Percentiles rank a stretch among this genome's conserved stretches.
phyloP scores from a whole-genome alignment of 2,888 invertebrate genomes.

The Cheiracanthium punctorium region DNA sequence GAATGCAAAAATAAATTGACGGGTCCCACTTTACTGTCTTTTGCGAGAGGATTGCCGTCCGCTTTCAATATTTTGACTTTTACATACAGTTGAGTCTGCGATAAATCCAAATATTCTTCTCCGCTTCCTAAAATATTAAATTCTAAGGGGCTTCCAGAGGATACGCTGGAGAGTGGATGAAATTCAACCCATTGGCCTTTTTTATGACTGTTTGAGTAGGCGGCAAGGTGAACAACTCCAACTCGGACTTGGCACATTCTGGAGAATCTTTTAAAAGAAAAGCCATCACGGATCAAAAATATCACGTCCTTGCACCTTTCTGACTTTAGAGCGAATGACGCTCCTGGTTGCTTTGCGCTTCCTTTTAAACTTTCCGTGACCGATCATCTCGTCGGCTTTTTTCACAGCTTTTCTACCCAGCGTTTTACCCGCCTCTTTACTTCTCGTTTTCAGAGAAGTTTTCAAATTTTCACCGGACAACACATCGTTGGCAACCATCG shows the following conservation, averaged over 20 bases:
- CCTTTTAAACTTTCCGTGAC: conserved; percentile 32
- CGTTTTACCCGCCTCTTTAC: neutral
- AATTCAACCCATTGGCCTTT: conserved; percentile 24
- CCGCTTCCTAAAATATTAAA: conserved; percentile 20
- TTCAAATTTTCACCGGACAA: neutral
- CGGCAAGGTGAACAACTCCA: conserved; percentile 46
- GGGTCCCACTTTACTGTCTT: conserved; percentile 7
- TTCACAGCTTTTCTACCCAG: neutral
- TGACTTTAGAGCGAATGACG: conserved; percentile 28
- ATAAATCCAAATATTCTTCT: conserved; percentile 34
- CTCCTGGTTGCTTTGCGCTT: conserved; percentile 13
- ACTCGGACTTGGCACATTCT: conserved; percentile 48
- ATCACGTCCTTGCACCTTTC: conserved; percentile 15
- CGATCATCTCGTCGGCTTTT: conserved; percentile 6
- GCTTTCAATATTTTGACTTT: conserved; percentile 27
- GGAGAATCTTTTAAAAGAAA: conserved; percentile 31
- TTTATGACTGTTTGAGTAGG: conserved; percentile 28
- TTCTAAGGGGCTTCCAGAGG: conserved; percentile 3
- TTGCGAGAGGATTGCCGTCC: neutral
- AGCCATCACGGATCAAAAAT: conserved; percentile 39
- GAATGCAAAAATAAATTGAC: conserved; percentile 4
- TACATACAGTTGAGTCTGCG: conserved; percentile 28
- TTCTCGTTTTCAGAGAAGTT: conserved; percentile 10
- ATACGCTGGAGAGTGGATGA: conserved; percentile 22
- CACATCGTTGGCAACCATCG: conserved; percentile 17